Evolutionary conservation across 2,888 invertebrate species (phyloP), one percentile per base, ranked within the genome.

Genomic region (Brenthis ino): DNA sequence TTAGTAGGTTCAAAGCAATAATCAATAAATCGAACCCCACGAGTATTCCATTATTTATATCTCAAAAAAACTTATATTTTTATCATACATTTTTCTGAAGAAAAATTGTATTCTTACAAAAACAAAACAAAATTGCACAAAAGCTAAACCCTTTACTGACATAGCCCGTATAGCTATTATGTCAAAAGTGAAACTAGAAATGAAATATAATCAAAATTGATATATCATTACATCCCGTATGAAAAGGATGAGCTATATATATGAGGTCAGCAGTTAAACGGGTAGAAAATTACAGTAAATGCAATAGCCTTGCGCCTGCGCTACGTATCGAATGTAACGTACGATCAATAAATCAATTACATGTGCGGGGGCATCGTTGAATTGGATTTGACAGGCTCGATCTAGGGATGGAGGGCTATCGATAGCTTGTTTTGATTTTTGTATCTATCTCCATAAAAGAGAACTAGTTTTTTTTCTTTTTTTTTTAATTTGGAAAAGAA

Each of bases 341-440:
- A 93, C 87, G 91, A 92, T 92, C 93, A 91, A 92, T 93, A 93
- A 93, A 93, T 93, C 93, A 93, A 93, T 93, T 93, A 93, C 87
- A 83, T 85, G 86, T 84, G 89, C 90, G 87, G 88, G 90, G 88
- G 90, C 90, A 87, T 84, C 84, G 86, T 82, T 88, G 91, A 93
- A 93, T 93, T 93, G 91, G 86, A 86, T 93, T 93, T 93, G 93
- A 93, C 92, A 93, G 88, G 86, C 85, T 89, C 83, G 86, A 84
- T 87, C 85, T 89, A 92, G 83, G 69, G 83, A 75, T 56, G 79
- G 65, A 66, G 47, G 24, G 33, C 13, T 76, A 72, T 81, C 79
- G 78, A 79, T 77, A 72, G n/a, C 57, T 65, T 33, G 57, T 72
- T 51, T 2, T 50, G 12, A 60, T 50, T 50, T 33, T 60, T 14